Base-by-base conservation (phyloP, 2,113 vertebrate species). In the Terrapene triunguis region DNA sequence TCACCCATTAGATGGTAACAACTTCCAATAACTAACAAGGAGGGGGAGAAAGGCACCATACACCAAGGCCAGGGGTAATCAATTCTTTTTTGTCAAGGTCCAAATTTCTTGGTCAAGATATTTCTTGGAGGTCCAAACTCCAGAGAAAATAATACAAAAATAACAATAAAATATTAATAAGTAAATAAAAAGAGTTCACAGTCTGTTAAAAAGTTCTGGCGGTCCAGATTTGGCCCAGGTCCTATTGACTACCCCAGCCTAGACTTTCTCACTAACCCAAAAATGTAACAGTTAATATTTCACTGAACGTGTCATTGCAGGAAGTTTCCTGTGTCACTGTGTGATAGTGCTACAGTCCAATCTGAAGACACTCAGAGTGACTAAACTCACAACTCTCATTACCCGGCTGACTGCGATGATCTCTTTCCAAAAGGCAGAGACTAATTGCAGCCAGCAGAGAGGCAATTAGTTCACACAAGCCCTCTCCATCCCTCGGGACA, bases 241-340 rank as follows among this genome's bases (percentile, higher is more conserved):
- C 21, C 8, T 54, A 54, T 22, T 22, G 53, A 54, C 53, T 54
- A 54, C 3, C 53, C 53, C 8, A 1, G 53, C 21, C 21, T 62
- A 5, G 19, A n/a, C 19, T 72, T 22, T 21, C 65, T 38, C 19
- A 69, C 35, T n/a, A 69, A 72, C 65, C 65, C n/a, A 1, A 38
- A 38, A 72, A 22, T 22, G 19, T 38, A 38, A 72, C 19, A 22
- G 11, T 72, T 72, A 72, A 19, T 72, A 91, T 93, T 85, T 32
- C 7, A 48, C 12, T 42, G 11, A 0, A 9, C 6, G 0, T 42
- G 85, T 51, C 79, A 51, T 27, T 59, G 29, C 0, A 82, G 25
- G 87, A 94, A 89, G 57, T 27, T 0, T 2, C 69, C 5, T 17
- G 27, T 51, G 17, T 51, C 16, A 14, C 0, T 0, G 14, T 48